Evolutionary conservation across 2,888 invertebrate species (phyloP), one percentile per base, ranked within the genome.

Genomic region (Taenaris catops): DNA sequence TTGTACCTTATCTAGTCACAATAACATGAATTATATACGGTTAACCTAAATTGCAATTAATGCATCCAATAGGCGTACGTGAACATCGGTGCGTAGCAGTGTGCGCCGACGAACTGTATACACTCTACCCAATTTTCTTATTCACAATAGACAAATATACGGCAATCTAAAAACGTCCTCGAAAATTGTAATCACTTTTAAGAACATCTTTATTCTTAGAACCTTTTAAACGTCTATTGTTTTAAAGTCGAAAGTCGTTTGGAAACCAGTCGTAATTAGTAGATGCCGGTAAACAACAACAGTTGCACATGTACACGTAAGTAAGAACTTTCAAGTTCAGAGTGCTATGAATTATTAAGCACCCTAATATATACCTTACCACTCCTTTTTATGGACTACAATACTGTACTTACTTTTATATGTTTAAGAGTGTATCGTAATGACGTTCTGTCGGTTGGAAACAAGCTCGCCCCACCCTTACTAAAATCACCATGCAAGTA

Each of bases 31-130:
- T 38, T 37, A 38, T 28, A 27, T 14, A 42, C 56, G 59, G 54
- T 72, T 73, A 71, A 64, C 76, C 73, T 44, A 62, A 63, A 68
- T 69, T 56, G 60, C 58, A 59, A 55, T 49, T 50, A 41, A 49
- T 42, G 40, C 41, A 40, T 27, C 18, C 34, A 26, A 23, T 6
- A 34, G 49, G 67, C 45, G 43, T 74, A 76, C 76, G 72, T 76
- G 75, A 38, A 44, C 18, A 8, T 28, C 25, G 34, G 41, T 51
- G 63, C 70, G 69, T 65, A 43, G 7, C 25, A 29, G 18, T 27
- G 10, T n/a, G n/a, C n/a, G n/a, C 8, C 16, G 16, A 26, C 26
- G 17, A n/a, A n/a, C n/a, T 10, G 26, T n/a, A 4, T 12, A 8
- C 7, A 4, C 20, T 29, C 4, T 17, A 14, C 33, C 25, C 37